These are phyloP conservation scores for Leucopsar rothschildi DNA, from an alignment of 2,113 vertebrate species.

Conservation along the genomic window DNA sequence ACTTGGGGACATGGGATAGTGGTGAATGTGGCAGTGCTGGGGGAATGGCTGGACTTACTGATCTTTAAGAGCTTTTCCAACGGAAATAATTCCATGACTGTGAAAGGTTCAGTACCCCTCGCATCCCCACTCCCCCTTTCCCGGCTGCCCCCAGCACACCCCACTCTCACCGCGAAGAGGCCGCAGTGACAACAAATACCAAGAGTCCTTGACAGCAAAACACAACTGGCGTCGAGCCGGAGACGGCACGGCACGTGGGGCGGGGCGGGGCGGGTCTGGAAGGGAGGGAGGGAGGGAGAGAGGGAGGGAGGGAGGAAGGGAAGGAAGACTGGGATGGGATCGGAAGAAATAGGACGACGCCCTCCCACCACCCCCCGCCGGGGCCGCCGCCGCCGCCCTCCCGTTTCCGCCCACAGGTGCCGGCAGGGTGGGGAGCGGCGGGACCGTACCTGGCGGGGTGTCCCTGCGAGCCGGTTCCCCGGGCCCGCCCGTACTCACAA, in stretches of 20 bases:
- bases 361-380: too few relatives aligned
- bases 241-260: background rate
- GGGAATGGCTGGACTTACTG: background rate
- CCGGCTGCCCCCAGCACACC: background rate
- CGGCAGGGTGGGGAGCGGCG: background rate
- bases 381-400: background rate
- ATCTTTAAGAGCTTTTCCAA: background rate
- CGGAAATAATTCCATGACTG: background rate
- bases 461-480: background rate
- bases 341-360: background rate
- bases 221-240: background rate
- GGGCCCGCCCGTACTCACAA: background rate
- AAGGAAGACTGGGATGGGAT: background rate
- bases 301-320: background rate
- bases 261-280: background rate
- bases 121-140: background rate
- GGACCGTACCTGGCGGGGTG: background rate
- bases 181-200: background rate
- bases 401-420: background rate
- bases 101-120: background rate
- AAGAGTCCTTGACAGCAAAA: background rate
- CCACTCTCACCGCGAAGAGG: background rate
- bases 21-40: background rate
- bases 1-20: background rate
- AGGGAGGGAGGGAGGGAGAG: too few relatives aligned